Percentiles rank a stretch among this genome's conserved stretches.
These are phyloP conservation scores for Pachyuromys duprasi DNA, from an alignment of 2,797 vertebrate genomes.

Conservation along the genomic window DNA sequence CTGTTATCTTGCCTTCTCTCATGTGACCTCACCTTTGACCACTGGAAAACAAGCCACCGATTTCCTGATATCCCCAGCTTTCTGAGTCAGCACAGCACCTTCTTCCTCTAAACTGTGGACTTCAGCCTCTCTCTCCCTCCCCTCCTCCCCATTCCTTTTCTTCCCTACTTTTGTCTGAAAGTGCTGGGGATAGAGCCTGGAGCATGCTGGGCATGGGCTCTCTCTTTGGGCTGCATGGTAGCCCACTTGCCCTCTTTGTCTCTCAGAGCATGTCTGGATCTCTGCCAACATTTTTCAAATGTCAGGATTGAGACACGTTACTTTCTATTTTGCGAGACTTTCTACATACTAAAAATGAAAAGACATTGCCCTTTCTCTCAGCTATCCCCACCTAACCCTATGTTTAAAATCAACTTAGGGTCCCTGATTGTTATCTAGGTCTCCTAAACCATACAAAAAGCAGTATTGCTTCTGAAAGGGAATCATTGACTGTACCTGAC, in stretches of 20 bases:
- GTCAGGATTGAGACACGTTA: background rate
- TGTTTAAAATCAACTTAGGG: background rate
- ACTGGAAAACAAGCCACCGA: background rate
- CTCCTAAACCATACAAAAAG: too few species aligned
- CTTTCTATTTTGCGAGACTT: background rate
- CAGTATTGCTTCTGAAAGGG: background rate
- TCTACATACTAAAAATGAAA: background rate
- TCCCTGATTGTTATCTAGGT: background rate
- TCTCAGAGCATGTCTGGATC: background rate
- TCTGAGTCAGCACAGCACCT: background rate
- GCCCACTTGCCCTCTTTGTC: background rate
- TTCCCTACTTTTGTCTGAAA: background rate
- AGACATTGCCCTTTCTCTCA: background rate
- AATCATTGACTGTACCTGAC: background rate
- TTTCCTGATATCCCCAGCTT: background rate
- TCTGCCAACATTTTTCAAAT: background rate
- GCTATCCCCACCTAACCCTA: background rate
- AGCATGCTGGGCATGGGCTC: background rate
- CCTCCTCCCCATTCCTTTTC: too few species aligned
- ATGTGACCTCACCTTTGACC: background rate
- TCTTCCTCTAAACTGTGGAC: background rate
- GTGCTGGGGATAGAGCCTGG: background rate
- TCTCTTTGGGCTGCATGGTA: too few species aligned
- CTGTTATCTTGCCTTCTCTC: background rate
- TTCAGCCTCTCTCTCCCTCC: background rate